Percentiles rank a stretch among this genome's conserved stretches.
These are phyloP conservation scores for Octopus sinensis DNA, from an alignment of 1,140 invertebrate genomes.

Conservation along the genomic window DNA sequence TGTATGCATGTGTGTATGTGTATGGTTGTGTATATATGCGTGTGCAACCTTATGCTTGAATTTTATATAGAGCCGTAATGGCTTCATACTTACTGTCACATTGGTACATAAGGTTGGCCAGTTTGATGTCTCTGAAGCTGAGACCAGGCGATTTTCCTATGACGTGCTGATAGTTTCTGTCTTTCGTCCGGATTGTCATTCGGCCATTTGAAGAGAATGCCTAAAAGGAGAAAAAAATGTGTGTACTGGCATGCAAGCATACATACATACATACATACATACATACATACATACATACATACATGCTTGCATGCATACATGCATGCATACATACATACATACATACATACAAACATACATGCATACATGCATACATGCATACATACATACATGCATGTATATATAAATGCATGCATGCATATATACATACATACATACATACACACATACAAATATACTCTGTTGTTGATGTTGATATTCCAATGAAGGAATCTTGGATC, in stretches of 20 bases:
- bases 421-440: too few species aligned
- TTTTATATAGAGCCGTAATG: too few species aligned
- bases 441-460: too few species aligned
- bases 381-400: too few species aligned
- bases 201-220: constrained; percentile 21
- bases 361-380: too few species aligned
- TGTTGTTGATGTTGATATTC: too few species aligned
- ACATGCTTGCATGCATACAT: not conserved
- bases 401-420: too few species aligned
- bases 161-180: constrained; percentile 30
- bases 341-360: too few species aligned
- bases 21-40: not conserved
- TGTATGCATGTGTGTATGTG: not conserved
- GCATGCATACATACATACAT: not conserved
- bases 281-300: not conserved
- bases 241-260: not conserved
- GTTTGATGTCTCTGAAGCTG: constrained; percentile 40
- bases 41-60: too few species aligned
- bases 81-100: constrained; percentile 24
- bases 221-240: constrained; percentile 3
- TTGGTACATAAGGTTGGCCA: constrained; percentile 38
- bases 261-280: not conserved
- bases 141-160: constrained; percentile 35
- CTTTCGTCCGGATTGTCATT: constrained; percentile 33
- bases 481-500: too few species aligned